Evolutionary conservation across 2,888 invertebrate species (phyloP).

Genomic region (Amphiduros pacificus): DNA sequence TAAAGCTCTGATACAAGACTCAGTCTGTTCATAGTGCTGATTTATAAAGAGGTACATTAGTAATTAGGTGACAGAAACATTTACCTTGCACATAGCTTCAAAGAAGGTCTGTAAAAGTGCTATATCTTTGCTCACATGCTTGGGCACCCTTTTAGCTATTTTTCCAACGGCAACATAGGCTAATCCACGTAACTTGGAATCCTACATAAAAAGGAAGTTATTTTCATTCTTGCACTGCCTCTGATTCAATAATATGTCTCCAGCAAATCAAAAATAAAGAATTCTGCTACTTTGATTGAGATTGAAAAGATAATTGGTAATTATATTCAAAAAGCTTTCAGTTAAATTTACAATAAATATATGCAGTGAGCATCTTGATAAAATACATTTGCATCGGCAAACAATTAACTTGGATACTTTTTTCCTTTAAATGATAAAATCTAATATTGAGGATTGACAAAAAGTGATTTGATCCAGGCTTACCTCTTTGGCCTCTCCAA

Average conservation of each 20-base stretch:
- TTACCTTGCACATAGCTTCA: conserved; percentile 57
- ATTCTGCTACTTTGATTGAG: background rate
- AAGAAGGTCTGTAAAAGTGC: conserved; percentile 63
- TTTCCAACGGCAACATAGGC: conserved; percentile 77
- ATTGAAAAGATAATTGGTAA: background rate
- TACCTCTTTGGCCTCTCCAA: conserved; percentile 64
- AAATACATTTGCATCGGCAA: too few species aligned
- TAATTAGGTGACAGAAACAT: too few species aligned
- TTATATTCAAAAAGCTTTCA: background rate
- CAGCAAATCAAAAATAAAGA: background rate
- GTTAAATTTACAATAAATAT: background rate
- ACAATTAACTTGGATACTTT: too few species aligned
- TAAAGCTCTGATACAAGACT: too few species aligned
- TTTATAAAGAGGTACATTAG: too few species aligned
- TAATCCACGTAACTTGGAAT: conserved; percentile 66
- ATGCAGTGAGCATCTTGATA: too few species aligned
- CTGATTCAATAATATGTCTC: background rate
- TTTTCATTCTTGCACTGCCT: background rate
- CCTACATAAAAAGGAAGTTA: conserved; percentile 13
- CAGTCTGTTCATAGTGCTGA: too few species aligned
- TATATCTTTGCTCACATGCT: conserved; percentile 71
- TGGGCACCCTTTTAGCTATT: conserved; percentile 64
- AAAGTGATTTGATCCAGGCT: conserved; percentile 11
- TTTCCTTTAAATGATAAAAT: too few species aligned
- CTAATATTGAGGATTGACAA: too few species aligned